Percentiles rank a stretch among this genome's conserved stretches.
phyloP scores from a whole-genome alignment of 2,113 vertebrate species.

The Nycticorax nycticorax region DNA sequence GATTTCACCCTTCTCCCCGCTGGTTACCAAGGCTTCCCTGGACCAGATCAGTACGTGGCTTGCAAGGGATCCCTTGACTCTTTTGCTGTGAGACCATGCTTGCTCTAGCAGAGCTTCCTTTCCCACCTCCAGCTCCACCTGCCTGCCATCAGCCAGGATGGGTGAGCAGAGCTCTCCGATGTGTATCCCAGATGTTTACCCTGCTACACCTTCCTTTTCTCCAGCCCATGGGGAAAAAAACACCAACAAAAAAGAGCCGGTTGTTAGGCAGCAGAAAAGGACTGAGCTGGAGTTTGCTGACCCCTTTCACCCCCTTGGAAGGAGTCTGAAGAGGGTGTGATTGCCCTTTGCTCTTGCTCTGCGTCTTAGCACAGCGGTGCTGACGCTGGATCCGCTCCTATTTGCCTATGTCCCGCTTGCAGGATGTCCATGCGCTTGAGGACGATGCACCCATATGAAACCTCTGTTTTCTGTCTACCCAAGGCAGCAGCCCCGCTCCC shows the following conservation, averaged over 20 bases:
- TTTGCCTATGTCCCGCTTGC: fast-evolving
- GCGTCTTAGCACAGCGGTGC: background rate
- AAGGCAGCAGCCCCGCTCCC: background rate
- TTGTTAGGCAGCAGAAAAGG: background rate
- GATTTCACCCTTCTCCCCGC: background rate
- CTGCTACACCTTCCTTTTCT: background rate
- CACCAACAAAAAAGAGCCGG: background rate
- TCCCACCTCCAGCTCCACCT: background rate
- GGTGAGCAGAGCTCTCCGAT: background rate
- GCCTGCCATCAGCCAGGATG: background rate
- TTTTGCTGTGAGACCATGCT: background rate
- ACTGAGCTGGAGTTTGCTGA: background rate
- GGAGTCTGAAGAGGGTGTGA: background rate
- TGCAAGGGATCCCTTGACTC: background rate
- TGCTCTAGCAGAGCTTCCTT: background rate
- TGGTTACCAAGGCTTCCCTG: background rate
- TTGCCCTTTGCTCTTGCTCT: background rate
- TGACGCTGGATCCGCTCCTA: background rate
- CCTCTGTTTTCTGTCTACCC: background rate
- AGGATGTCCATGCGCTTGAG: fast-evolving
- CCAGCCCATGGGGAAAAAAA: background rate
- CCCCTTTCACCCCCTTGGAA: background rate
- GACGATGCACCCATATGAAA: fast-evolving
- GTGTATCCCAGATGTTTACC: background rate
- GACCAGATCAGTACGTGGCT: background rate